Conservation (phyloP, 2,888 invertebrate species). For the Byasa hedistus region DNA sequence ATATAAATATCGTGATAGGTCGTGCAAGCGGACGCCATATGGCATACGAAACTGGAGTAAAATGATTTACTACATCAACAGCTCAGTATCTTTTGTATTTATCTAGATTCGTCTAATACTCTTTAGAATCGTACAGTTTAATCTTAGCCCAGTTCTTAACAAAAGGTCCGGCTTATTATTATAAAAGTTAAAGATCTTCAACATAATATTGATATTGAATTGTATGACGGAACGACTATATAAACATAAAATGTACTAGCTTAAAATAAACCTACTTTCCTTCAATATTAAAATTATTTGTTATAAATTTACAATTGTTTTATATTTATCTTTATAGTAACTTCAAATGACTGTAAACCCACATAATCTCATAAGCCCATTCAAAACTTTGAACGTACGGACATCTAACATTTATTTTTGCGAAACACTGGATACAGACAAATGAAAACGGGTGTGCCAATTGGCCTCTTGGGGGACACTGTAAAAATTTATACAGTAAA, state of each 20-base stretch:
- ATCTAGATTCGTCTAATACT: background rate
- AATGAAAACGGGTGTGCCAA: constrained; percentile 18
- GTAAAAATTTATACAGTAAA: constrained; percentile 15
- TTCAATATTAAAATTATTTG: too few species aligned
- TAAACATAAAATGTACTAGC: background rate
- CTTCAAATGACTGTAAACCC: background rate
- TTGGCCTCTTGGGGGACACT: constrained; percentile 21
- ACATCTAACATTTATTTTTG: constrained; percentile 16
- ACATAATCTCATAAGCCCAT: constrained; percentile 2
- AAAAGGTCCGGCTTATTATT: background rate
- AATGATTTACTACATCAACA: background rate
- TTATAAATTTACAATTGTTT: constrained; percentile 1
- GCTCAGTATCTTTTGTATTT: background rate
- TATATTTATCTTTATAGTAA: constrained; percentile 1
- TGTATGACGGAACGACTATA: too few species aligned
- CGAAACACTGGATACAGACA: constrained; percentile 12
- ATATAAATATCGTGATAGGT: background rate
- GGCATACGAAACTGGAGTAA: background rate
- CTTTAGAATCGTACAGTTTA: background rate
- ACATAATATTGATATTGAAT: background rate
- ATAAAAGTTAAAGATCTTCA: background rate
- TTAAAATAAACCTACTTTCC: background rate
- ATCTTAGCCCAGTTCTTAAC: background rate
- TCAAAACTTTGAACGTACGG: background rate
- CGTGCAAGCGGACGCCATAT: background rate